These are phyloP conservation scores for Bagarius yarrelli DNA, from an alignment of 2,113 vertebrate genomes.

Conservation along the genomic window DNA sequence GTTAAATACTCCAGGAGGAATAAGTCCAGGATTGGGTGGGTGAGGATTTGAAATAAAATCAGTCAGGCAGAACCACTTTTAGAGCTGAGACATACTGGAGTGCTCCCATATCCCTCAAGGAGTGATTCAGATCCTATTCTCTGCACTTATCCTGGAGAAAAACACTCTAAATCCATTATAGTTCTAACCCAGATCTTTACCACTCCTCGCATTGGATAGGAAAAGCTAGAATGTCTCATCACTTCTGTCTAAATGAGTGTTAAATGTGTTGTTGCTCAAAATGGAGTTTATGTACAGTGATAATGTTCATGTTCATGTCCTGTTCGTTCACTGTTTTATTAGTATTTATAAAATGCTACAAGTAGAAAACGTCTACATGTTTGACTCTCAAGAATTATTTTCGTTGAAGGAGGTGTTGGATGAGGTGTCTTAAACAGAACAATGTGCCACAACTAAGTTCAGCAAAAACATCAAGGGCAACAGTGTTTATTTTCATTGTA, in stretches of 20 bases:
- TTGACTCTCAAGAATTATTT: neutral
- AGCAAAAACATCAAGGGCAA: neutral
- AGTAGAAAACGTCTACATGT: neutral
- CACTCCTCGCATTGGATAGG: neutral
- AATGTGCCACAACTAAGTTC: neutral
- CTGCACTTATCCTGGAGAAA: neutral
- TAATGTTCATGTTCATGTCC: neutral
- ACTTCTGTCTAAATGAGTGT: neutral
- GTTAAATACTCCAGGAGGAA: slow-evolving; percentile 1
- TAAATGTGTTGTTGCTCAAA: neutral
- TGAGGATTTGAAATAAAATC: slow-evolving; percentile 35
- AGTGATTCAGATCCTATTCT: slow-evolving; percentile 25
- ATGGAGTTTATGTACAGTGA: neutral
- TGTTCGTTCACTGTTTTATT: neutral
- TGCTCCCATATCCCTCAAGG: neutral
- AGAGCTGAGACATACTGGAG: neutral
- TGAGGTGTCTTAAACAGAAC: neutral
- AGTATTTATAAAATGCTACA: neutral
- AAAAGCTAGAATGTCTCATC: neutral
- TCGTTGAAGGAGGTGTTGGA: neutral
- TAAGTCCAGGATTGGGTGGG: neutral
- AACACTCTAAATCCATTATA: slow-evolving; percentile 15
- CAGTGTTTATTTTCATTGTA: neutral
- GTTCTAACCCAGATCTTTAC: neutral
- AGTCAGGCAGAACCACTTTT: slow-evolving; percentile 28